These are phyloP conservation scores for Bradypus variegatus DNA, from an alignment of 2,797 vertebrate species.

Conservation along the genomic window DNA sequence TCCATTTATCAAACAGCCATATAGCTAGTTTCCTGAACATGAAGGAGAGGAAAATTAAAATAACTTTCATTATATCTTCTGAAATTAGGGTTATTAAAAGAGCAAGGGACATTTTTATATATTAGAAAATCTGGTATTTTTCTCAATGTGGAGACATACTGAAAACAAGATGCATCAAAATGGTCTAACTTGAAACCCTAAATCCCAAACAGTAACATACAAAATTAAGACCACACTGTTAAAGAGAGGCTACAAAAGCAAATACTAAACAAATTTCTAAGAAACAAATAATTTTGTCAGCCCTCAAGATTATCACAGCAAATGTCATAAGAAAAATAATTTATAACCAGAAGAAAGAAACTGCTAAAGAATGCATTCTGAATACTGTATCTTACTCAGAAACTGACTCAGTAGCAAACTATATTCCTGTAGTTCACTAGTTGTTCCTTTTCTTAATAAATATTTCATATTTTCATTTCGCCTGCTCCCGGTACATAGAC, in stretches of 20 bases:
- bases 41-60: background rate
- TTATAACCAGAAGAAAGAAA: background rate
- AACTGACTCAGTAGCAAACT: background rate
- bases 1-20: no score
- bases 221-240: background rate
- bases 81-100: background rate
- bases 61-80: background rate
- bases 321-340: background rate
- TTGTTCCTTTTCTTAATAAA: background rate
- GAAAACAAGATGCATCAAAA: background rate
- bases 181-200: no score
- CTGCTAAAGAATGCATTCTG: background rate
- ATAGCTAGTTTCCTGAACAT: no score
- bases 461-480: constrained; percentile 14
- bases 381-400: background rate
- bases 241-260: background rate
- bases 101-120: background rate
- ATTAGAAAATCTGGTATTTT: background rate
- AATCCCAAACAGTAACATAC: background rate
- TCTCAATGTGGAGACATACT: background rate
- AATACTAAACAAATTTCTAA: background rate
- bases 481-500: background rate
- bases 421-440: background rate
- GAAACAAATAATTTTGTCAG: constrained; percentile 15
- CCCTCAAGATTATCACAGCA: background rate